Evolutionary conservation across 2,113 vertebrate species (phyloP).

Genomic region (Hyaena hyaena): DNA sequence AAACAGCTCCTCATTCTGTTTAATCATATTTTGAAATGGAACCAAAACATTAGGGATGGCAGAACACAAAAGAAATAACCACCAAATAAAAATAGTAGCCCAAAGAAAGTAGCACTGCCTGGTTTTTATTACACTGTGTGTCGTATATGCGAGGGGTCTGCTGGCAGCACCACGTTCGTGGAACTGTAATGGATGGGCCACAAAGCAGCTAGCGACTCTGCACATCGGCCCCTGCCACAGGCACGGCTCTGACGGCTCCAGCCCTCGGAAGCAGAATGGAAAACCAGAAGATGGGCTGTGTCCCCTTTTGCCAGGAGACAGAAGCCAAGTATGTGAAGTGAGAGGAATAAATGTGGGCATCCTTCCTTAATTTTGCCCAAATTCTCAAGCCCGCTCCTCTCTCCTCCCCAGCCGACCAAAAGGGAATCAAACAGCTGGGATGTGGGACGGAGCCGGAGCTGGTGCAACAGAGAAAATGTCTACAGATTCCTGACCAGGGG

Average conservation of each 20-base stretch:
- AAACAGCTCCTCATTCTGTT: constrained; percentile 74
- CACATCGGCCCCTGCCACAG: rapidly evolving
- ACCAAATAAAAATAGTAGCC: constrained; percentile 86
- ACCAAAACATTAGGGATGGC: constrained; percentile 80
- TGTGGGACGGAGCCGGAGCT: rapidly evolving
- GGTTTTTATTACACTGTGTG: constrained; percentile 80
- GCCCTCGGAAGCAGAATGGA: not conserved
- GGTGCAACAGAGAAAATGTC: not conserved
- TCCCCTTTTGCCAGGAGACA: not conserved
- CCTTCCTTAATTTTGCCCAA: not conserved
- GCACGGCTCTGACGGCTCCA: not conserved
- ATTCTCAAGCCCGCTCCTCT: not conserved
- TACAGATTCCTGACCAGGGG: not conserved
- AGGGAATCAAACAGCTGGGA: not conserved
- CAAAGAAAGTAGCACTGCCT: constrained; percentile 80
- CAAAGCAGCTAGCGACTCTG: constrained; percentile 37
- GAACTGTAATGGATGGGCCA: constrained; percentile 53
- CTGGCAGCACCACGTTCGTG: constrained; percentile 58
- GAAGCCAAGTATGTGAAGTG: not conserved
- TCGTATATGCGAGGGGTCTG: constrained; percentile 71
- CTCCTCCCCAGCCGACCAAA: not conserved
- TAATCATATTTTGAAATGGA: constrained; percentile 80
- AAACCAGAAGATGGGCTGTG: not conserved
- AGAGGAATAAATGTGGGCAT: not conserved
- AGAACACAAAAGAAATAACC: constrained; percentile 80